phyloP scores from a whole-genome alignment of 2,888 invertebrate genomes.

The Sphecodes monilicornis region DNA sequence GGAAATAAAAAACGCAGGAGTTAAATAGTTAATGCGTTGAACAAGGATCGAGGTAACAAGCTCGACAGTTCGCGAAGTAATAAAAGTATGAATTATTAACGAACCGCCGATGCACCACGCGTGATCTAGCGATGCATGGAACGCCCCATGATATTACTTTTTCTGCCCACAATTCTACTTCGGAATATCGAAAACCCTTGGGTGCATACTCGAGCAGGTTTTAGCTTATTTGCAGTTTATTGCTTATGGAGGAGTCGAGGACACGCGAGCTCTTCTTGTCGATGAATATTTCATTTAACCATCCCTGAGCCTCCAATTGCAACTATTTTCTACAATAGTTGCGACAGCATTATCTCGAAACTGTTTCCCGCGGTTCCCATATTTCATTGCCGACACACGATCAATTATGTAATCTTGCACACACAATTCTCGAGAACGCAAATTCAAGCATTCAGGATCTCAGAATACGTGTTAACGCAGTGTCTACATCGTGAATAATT shows the following conservation, averaged over 20 bases:
- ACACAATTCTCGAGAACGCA: background rate
- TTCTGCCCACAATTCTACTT: background rate
- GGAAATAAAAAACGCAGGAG: background rate
- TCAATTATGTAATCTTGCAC: constrained; percentile 11
- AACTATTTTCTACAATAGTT: constrained; percentile 17
- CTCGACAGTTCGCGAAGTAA: constrained; percentile 25
- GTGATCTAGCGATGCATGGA: constrained; percentile 37
- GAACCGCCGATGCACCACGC: constrained; percentile 1
- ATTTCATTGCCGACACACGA: background rate
- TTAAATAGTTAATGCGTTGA: background rate
- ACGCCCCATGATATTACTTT: constrained; percentile 26
- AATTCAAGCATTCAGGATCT: background rate
- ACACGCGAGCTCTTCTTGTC: constrained; percentile 29
- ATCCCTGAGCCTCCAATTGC: constrained; percentile 30
- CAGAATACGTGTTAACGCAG: background rate
- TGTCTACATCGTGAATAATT: too few relatives aligned
- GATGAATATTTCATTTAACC: constrained; percentile 56
- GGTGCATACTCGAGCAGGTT: constrained; percentile 47
- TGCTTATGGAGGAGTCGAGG: constrained; percentile 7
- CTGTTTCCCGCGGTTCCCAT: background rate
- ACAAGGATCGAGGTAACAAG: background rate
- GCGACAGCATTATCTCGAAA: too few relatives aligned
- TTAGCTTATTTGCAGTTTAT: constrained; percentile 24
- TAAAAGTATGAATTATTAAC: constrained; percentile 54
- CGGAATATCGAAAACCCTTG: constrained; percentile 10